Conservation (phyloP, 1,140 invertebrate species). For the Apis dorsata region DNA sequence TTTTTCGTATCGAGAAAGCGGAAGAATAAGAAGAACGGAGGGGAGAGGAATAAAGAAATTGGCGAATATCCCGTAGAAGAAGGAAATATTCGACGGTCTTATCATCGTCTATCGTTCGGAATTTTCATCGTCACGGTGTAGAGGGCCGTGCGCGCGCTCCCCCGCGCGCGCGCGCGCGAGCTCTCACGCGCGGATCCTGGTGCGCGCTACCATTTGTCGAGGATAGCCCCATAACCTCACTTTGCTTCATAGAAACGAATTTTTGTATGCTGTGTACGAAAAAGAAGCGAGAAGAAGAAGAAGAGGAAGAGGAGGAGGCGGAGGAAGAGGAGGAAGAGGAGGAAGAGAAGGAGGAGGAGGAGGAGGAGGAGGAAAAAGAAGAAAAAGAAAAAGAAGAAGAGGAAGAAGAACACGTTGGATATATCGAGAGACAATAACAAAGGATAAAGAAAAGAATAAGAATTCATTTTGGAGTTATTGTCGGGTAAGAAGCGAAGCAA, state of each 20-base stretch:
- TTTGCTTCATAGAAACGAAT: constrained; percentile 16
- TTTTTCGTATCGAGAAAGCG: background rate
- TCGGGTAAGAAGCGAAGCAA: background rate
- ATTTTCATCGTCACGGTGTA: constrained; percentile 28
- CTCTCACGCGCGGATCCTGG: constrained; percentile 43
- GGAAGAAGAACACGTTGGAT: background rate
- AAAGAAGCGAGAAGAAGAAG: accelerated
- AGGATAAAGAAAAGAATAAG: background rate
- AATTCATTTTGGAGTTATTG: background rate
- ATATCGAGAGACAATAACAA: background rate
- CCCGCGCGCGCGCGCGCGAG: constrained; percentile 32
- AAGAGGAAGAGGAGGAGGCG: background rate
- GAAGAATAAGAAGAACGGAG: background rate
- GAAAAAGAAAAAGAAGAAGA: too few species aligned
- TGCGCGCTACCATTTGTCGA: constrained; percentile 37
- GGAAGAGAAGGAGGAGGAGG: too few species aligned
- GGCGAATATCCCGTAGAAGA: background rate
- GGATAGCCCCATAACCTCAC: constrained; percentile 53
- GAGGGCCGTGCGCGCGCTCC: constrained; percentile 40
- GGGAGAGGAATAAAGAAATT: background rate
- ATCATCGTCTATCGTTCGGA: constrained; percentile 29
- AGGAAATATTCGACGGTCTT: constrained; percentile 9
- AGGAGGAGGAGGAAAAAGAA: accelerated
- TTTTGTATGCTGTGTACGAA: constrained; percentile 9
- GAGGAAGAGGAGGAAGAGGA: accelerated